phyloP scores from a whole-genome alignment of 2,888 invertebrate species.

The Macrosoma leucophasiata region DNA sequence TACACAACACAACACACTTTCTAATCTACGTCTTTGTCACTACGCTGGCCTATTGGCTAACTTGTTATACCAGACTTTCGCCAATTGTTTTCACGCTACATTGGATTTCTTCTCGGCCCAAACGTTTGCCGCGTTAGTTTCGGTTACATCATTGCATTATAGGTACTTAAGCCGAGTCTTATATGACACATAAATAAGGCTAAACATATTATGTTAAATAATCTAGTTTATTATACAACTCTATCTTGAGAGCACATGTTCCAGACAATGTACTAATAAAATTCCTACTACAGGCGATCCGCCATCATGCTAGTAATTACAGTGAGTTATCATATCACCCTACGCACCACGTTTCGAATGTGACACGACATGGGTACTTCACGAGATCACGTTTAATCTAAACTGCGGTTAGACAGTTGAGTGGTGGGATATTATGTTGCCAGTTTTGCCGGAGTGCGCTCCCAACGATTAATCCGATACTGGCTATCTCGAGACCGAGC shows the following conservation, averaged over 20 bases:
- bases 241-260: too few relatives aligned
- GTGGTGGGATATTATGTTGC: slow-evolving; percentile 48
- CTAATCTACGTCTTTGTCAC: slow-evolving; percentile 74
- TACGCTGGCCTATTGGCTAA: slow-evolving; percentile 63
- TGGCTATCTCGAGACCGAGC: slow-evolving; percentile 40
- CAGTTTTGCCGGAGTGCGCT: slow-evolving; percentile 47
- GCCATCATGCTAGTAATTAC: too few relatives aligned
- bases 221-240: too few relatives aligned
- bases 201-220: too few relatives aligned
- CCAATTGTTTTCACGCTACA: slow-evolving; percentile 73
- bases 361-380: too few relatives aligned
- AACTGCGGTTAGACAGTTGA: slow-evolving; percentile 56
- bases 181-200: too few relatives aligned
- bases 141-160: slow-evolving; percentile 44
- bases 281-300: too few relatives aligned
- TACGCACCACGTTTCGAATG: slow-evolving; percentile 6
- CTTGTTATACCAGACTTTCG: slow-evolving; percentile 68
- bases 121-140: slow-evolving; percentile 44
- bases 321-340: too few relatives aligned
- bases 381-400: slow-evolving; percentile 32
- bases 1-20: slow-evolving; percentile 70
- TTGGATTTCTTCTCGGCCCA: slow-evolving; percentile 56
- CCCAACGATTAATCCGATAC: slow-evolving; percentile 52
- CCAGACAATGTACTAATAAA: too few relatives aligned
- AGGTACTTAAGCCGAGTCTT: slow-evolving; percentile 6